Evolutionary conservation across 2,113 vertebrate species (phyloP).

Genomic region (Xenopus borealis): DNA sequence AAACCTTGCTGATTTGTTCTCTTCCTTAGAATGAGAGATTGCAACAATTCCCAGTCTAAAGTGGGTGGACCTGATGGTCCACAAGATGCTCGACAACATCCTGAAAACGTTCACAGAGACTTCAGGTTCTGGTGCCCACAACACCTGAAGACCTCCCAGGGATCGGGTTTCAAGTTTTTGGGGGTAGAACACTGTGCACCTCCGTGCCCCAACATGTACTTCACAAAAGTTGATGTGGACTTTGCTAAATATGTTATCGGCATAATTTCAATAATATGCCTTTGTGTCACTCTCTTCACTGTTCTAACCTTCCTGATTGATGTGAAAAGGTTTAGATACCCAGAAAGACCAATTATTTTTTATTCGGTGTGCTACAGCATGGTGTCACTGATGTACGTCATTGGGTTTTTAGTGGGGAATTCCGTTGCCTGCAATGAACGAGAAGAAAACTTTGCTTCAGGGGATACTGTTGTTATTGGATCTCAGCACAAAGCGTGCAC

Average conservation of each 20-base stretch:
- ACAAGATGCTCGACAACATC: slow-evolving; percentile 64
- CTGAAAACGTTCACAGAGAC: slow-evolving; percentile 75
- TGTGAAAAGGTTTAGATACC: slow-evolving; percentile 91
- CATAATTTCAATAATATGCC: slow-evolving; percentile 88
- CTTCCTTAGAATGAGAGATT: slow-evolving; percentile 68
- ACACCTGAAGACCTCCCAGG: slow-evolving; percentile 82
- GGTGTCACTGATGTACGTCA: slow-evolving; percentile 90
- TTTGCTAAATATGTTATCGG: slow-evolving; percentile 93
- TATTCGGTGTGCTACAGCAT: slow-evolving; percentile 94
- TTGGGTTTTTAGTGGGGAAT: slow-evolving; percentile 88
- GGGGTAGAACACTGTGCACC: slow-evolving; percentile 89
- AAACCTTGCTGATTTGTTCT: neutral
- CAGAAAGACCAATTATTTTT: slow-evolving; percentile 95
- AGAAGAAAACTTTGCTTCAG: slow-evolving; percentile 61
- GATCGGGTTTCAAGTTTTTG: slow-evolving; percentile 82
- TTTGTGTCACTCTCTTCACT: slow-evolving; percentile 90
- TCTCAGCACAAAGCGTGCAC: slow-evolving; percentile 93
- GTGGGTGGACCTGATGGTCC: slow-evolving; percentile 51
- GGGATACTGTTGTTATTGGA: slow-evolving; percentile 85
- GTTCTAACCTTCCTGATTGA: slow-evolving; percentile 96
- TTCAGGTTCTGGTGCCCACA: slow-evolving; percentile 96
- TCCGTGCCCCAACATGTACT: slow-evolving; percentile 94
- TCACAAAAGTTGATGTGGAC: slow-evolving; percentile 82
- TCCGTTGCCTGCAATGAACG: slow-evolving; percentile 76
- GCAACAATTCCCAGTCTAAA: slow-evolving; percentile 58